These are phyloP conservation scores for Tiphia femorata DNA, from an alignment of 2,888 invertebrate genomes.

Conservation along the genomic window DNA sequence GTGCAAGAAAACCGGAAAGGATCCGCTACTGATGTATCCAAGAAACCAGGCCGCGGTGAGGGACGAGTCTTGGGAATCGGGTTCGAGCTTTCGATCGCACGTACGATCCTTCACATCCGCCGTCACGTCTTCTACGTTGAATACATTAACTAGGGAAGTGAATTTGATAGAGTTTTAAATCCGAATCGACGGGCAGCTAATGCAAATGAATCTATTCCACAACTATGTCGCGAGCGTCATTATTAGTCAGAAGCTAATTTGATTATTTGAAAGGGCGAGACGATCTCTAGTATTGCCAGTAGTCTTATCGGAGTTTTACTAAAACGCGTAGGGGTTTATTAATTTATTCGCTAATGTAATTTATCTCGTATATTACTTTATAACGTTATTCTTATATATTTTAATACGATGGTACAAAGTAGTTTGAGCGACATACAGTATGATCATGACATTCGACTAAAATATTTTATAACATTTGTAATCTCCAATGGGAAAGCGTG, in stretches of 20 bases:
- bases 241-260: too few species aligned
- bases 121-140: slow-evolving; percentile 43
- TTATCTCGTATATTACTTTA: not conserved
- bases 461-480: too few species aligned
- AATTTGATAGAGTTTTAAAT: slow-evolving; percentile 54
- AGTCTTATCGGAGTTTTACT: not conserved
- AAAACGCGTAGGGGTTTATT: not conserved
- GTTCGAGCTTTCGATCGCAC: slow-evolving; percentile 61
- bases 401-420: too few species aligned
- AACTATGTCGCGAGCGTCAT: too few species aligned
- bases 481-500: too few species aligned
- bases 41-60: slow-evolving; percentile 72
- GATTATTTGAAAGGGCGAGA: too few species aligned
- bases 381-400: too few species aligned
- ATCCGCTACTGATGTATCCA: slow-evolving; percentile 74
- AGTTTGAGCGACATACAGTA: too few species aligned
- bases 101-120: slow-evolving; percentile 54
- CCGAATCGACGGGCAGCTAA: too few species aligned
- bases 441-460: too few species aligned
- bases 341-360: not conserved
- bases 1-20: slow-evolving; percentile 78
- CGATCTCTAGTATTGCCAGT: slow-evolving; percentile 1
- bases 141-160: slow-evolving; percentile 50
- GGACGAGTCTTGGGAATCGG: slow-evolving; percentile 60
- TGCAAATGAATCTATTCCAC: too few species aligned